phyloP scores from a whole-genome alignment of 2,797 vertebrate genomes.

The Gymnocypris eckloni region DNA sequence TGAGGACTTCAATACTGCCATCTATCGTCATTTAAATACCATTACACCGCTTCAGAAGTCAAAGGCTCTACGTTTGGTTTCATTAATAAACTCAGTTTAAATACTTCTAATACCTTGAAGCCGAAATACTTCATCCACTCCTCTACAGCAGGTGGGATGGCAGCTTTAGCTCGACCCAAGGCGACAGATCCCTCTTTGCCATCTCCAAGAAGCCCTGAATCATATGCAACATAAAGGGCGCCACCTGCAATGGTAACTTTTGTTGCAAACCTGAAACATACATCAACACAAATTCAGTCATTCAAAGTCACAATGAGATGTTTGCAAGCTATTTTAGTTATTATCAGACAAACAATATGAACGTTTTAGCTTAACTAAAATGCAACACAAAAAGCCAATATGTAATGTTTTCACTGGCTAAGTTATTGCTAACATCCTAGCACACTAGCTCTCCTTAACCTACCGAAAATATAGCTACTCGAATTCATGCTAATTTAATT shows the following conservation, averaged over 20 bases:
- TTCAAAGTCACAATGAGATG: conserved; percentile 3
- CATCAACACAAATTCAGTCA: conserved; percentile 11
- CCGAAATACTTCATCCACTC: conserved; percentile 90
- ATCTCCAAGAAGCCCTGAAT: conserved; percentile 87
- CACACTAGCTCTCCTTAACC: background rate
- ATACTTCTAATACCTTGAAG: conserved; percentile 77
- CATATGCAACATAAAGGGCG: conserved; percentile 85
- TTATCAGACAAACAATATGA: background rate
- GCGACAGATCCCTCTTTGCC: conserved; percentile 82
- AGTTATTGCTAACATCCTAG: background rate
- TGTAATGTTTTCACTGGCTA: background rate
- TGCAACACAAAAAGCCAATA: background rate
- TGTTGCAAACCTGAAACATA: conserved; percentile 81
- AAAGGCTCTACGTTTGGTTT: background rate
- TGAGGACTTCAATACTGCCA: background rate
- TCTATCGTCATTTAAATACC: background rate
- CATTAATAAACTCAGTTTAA: background rate
- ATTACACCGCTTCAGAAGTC: background rate
- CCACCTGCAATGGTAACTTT: conserved; percentile 90
- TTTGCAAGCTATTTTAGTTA: background rate
- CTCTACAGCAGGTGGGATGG: conserved; percentile 83
- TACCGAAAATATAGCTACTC: background rate
- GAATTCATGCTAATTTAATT: background rate
- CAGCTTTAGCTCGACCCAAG: conserved; percentile 81
- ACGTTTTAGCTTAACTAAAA: background rate